A percentile compares a stretch with the other conserved stretches of the same genome.
Evolutionary conservation across 2,797 vertebrate genomes (phyloP).

Genomic region (Sebastiscus tertius): DNA sequence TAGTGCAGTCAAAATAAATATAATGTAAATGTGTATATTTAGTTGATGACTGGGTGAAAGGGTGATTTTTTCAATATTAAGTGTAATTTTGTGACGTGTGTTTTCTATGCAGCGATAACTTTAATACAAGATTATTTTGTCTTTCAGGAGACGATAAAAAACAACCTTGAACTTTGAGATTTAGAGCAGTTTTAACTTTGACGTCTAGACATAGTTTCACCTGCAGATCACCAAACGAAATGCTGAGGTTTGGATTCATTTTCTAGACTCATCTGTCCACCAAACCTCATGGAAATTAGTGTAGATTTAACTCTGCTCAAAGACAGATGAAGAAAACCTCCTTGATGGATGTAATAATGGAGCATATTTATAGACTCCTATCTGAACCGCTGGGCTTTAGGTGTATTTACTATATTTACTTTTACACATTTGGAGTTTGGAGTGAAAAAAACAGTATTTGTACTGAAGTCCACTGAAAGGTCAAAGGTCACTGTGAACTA

Average conservation of each 20-base stretch:
- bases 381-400: neutral
- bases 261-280: neutral
- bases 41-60: too few species aligned
- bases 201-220: accelerated
- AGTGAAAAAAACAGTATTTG: neutral
- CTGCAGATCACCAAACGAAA: neutral
- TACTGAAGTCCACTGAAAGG: neutral
- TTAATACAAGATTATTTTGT: neutral
- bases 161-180: neutral
- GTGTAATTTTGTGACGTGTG: neutral
- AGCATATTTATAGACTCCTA: too few species aligned
- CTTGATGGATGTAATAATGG: neutral
- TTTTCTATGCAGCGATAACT: neutral
- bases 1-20: too few species aligned
- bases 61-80: neutral
- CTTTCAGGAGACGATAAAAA: neutral
- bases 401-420: neutral
- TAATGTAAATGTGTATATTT: too few species aligned
- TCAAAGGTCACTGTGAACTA: neutral
- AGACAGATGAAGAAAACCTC: neutral
- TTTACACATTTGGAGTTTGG: neutral
- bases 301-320: neutral
- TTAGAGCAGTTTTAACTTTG: neutral
- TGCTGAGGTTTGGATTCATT: too few species aligned
- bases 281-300: neutral